Evolutionary conservation across 2,888 invertebrate species (phyloP), one percentile per base, ranked within the genome.

Genomic region (Gymnocheta viridis): DNA sequence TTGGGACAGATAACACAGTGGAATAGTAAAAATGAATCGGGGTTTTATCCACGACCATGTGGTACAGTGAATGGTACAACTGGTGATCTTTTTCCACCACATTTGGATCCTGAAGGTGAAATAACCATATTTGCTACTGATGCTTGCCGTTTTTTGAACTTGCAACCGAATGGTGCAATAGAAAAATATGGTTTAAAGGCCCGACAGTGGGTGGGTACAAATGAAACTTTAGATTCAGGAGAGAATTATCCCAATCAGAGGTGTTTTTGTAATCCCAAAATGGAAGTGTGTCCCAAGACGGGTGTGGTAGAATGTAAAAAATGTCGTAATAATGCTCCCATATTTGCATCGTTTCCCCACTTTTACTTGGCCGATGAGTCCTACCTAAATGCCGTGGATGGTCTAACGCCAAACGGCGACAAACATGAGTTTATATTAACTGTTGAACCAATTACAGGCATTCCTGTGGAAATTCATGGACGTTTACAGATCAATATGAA

Each of bases 301-400:
- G 97, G 96, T 6, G 94, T 95, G 0, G 93, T 96, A 9, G 95
- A 96, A 89, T 95, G 96, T 86, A 95, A 96, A 0, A 90, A 91
- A 32, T 97, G 97, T 89, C 94, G 95, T 84, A 95, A 93, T 91
- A 95, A 95, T 67, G 96, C 97, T n/a, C 97, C 98, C 0, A 96
- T 95, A 14, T 96, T 95, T 91, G 94, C 96, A 27, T 95, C 96
- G 0, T 94, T 95, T 87, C 97, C 98, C 0, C 97, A 98, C 91
- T 97, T 97, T 92, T 94, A 95, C 86, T 90, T 95, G 88, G 94
- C 95, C 0, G 96, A 96, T 91, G 93, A 94, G 0, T 92, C 92
- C 85, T 97, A 96, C 88, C 89, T 93, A 10, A 88, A 93, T 76
- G 93, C 93, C 47, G 93, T 98, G 0, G 92, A 92, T 0, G 97